Evolutionary conservation across 30 jellyfish, hydroid and myxozoan species (phyloP).

Genomic region (Chrysaora quinquecirrha): DNA sequence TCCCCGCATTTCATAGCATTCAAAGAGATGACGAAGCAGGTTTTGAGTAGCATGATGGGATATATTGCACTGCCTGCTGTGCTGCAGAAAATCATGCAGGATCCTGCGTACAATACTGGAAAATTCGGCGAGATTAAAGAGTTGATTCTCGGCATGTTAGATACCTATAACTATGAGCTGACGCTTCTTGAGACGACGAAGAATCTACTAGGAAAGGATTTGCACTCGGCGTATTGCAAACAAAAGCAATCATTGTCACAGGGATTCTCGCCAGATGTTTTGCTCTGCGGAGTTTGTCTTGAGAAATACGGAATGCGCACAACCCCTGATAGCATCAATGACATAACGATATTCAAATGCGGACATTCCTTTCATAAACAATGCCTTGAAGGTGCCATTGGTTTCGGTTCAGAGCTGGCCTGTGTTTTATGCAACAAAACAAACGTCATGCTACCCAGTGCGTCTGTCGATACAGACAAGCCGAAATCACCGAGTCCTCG

Average conservation of each 20-base stretch:
- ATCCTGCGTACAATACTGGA: conserved; percentile 96
- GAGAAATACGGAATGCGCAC: conserved; percentile 65
- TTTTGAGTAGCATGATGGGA: conserved; percentile 96
- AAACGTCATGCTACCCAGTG: conserved; percentile 31
- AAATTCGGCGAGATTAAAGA: conserved; percentile 98
- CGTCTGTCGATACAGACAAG: neutral
- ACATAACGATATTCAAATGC: conserved; percentile 77
- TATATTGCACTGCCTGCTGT: conserved; percentile 95
- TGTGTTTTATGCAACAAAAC: conserved; percentile 87
- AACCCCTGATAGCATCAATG: conserved; percentile 54
- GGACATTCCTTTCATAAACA: conserved; percentile 84
- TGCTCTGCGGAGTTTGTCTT: conserved; percentile 70
- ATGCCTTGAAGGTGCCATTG: conserved; percentile 94
- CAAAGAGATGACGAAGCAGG: conserved; percentile 94
- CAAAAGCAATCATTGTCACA: conserved; percentile 67
- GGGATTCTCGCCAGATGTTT: conserved; percentile 73
- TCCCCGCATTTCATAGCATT: conserved; percentile 88
- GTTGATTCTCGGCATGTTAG: conserved; percentile 93
- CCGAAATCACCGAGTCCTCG: neutral
- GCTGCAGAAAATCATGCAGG: conserved; percentile 94
- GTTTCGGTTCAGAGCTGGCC: conserved; percentile 79
- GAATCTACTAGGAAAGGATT: conserved; percentile 79
- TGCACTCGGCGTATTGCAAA: conserved; percentile 85
- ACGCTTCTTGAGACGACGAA: conserved; percentile 94
- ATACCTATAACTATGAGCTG: conserved; percentile 91